Evolutionary conservation across 2,888 invertebrate genomes (phyloP).

Genomic region (Axea sp.): DNA sequence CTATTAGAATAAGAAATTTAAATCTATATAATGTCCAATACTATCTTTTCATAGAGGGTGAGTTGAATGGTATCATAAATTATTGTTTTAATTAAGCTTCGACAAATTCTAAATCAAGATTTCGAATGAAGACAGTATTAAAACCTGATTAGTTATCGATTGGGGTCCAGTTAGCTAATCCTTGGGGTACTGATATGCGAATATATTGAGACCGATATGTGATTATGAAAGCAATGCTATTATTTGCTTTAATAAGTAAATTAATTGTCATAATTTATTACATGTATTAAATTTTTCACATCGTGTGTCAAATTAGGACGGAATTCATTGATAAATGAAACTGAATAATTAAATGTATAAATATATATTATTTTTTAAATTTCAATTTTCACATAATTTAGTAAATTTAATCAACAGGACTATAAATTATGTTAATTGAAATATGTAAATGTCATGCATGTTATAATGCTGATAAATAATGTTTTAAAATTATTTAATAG

Average conservation of each 20-base stretch:
- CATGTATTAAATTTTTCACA: too few species aligned
- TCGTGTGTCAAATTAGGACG: too few species aligned
- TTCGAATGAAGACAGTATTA: constrained; percentile 26
- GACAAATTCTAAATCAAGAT: constrained; percentile 52
- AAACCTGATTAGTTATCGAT: constrained; percentile 38
- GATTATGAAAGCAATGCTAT: too few species aligned
- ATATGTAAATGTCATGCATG: constrained; percentile 31
- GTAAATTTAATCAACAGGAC: too few species aligned
- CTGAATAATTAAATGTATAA: too few species aligned
- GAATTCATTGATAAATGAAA: too few species aligned
- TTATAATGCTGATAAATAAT: constrained; percentile 23
- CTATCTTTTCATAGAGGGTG: constrained; percentile 10
- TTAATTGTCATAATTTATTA: too few species aligned
- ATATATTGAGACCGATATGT: constrained; percentile 4
- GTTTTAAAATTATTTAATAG: constrained; percentile 7
- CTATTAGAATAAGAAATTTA: constrained; percentile 29
- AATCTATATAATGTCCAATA: constrained; percentile 18
- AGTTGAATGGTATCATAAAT: constrained; percentile 13
- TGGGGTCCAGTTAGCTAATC: constrained; percentile 10
- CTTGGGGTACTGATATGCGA: constrained; percentile 7
- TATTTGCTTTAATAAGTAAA: too few species aligned
- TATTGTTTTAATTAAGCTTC: constrained; percentile 48
- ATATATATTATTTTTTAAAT: too few species aligned
- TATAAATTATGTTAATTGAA: constrained; percentile 42
- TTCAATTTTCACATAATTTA: too few species aligned